These are phyloP conservation scores for Engystomops pustulosus DNA, from an alignment of 2,113 vertebrate genomes.

Conservation along the genomic window DNA sequence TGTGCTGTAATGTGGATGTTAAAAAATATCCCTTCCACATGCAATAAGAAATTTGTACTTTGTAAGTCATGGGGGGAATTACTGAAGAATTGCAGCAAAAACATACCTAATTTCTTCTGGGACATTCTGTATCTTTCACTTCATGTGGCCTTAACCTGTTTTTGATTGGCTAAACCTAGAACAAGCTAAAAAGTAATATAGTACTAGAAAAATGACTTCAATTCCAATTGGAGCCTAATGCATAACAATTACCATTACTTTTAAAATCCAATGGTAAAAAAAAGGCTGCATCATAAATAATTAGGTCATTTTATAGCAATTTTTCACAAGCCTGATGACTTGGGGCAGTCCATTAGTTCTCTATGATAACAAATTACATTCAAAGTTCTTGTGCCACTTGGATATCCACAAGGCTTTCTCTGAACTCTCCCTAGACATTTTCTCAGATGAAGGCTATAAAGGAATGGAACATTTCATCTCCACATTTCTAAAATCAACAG, in stretches of 20 bases:
- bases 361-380: constrained; percentile 46
- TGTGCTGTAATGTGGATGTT: too few relatives aligned
- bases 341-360: constrained; percentile 50
- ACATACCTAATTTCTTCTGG: too few relatives aligned
- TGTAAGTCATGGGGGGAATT: too few relatives aligned
- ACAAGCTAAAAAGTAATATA: too few relatives aligned
- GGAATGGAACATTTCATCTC: constrained; percentile 46
- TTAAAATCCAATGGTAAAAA: neutral
- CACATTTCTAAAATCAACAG: constrained; percentile 46
- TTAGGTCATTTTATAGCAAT: constrained; percentile 29
- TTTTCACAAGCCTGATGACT: constrained; percentile 35
- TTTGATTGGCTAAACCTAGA: too few relatives aligned
- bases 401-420: constrained; percentile 42
- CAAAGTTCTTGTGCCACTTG: constrained; percentile 33
- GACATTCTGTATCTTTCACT: too few relatives aligned
- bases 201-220: neutral
- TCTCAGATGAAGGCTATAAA: constrained; percentile 8
- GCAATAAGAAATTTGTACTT: too few relatives aligned
- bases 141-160: too few relatives aligned
- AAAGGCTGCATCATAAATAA: constrained; percentile 31
- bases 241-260: neutral
- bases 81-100: too few relatives aligned
- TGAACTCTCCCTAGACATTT: constrained; percentile 29
- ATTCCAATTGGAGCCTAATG: neutral
- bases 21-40: too few relatives aligned